Evolutionary conservation across 2,113 vertebrate genomes (phyloP).

Genomic region (Vulpes vulpes): DNA sequence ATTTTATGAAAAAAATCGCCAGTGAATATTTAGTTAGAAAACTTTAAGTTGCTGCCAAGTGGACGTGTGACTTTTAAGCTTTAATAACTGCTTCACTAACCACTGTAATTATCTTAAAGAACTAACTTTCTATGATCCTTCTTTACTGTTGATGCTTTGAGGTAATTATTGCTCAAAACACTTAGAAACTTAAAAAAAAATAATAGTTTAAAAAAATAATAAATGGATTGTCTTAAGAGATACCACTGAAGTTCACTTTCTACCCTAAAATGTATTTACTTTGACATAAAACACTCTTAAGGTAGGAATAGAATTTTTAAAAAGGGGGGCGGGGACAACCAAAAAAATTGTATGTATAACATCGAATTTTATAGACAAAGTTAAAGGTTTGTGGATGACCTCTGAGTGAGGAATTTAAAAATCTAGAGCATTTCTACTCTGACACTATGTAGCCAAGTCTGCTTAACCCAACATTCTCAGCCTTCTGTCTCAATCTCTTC

Average conservation of each 20-base stretch:
- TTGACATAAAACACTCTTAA: conserved; percentile 48
- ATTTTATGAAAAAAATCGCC: conserved; percentile 24
- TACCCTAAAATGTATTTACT: conserved; percentile 43
- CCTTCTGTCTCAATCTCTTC: neutral
- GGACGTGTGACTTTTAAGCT: conserved; percentile 56
- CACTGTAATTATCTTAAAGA: conserved; percentile 25
- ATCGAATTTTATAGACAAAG: conserved; percentile 34
- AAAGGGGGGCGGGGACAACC: neutral
- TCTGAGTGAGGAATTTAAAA: neutral
- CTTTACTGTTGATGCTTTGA: conserved; percentile 6
- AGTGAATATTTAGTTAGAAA: conserved; percentile 57
- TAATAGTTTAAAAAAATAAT: conserved; percentile 4
- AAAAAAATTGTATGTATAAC: neutral
- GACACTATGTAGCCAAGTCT: neutral
- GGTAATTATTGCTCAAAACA: conserved; percentile 39
- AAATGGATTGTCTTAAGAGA: conserved; percentile 35
- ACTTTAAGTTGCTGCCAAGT: neutral
- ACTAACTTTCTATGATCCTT: conserved; percentile 33
- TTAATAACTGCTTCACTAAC: conserved; percentile 50
- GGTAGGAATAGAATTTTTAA: neutral
- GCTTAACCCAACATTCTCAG: neutral
- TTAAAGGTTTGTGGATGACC: neutral
- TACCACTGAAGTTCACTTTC: conserved; percentile 38
- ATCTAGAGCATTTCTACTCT: neutral
- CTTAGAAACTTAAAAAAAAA: conserved; percentile 29